Percentiles rank a stretch among this genome's conserved stretches.
These are phyloP conservation scores for Muschampia plurimacula DNA, from an alignment of 2,888 invertebrate genomes.

Conservation along the genomic window DNA sequence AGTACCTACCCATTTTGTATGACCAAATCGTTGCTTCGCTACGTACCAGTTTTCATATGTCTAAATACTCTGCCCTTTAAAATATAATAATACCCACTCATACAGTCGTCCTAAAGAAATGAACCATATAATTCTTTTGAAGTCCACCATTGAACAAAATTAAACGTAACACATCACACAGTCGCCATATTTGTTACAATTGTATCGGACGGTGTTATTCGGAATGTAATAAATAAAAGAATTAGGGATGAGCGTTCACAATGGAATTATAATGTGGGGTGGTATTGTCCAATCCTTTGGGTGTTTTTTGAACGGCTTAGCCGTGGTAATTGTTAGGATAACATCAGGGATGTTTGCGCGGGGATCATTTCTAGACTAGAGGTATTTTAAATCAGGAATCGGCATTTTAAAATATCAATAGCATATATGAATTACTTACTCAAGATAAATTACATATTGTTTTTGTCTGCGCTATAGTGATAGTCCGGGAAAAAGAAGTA, in stretches of 20 bases:
- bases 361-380: constrained; percentile 27
- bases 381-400: constrained; percentile 20
- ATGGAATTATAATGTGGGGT: constrained; percentile 45
- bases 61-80: not conserved
- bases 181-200: constrained; percentile 47
- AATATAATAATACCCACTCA: constrained; percentile 9
- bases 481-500: no score
- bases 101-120: constrained; percentile 4
- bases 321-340: constrained; percentile 55
- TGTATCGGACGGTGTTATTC: constrained; percentile 38
- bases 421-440: no score
- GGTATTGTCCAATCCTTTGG: constrained; percentile 52
- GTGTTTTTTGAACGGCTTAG: constrained; percentile 49
- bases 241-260: constrained; percentile 44
- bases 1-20: not conserved
- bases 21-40: not conserved
- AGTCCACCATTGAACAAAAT: constrained; percentile 43
- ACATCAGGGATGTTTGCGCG: constrained; percentile 48
- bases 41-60: constrained; percentile 5
- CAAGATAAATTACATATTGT: no score
- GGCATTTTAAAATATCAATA: not conserved
- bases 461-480: no score
- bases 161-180: constrained; percentile 42
- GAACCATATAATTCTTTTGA: constrained; percentile 35
- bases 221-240: constrained; percentile 44